Percentiles rank a stretch among this genome's conserved stretches.
Evolutionary conservation across 2,113 vertebrate genomes (phyloP).

Genomic region (Thoracochromis brauschi): DNA sequence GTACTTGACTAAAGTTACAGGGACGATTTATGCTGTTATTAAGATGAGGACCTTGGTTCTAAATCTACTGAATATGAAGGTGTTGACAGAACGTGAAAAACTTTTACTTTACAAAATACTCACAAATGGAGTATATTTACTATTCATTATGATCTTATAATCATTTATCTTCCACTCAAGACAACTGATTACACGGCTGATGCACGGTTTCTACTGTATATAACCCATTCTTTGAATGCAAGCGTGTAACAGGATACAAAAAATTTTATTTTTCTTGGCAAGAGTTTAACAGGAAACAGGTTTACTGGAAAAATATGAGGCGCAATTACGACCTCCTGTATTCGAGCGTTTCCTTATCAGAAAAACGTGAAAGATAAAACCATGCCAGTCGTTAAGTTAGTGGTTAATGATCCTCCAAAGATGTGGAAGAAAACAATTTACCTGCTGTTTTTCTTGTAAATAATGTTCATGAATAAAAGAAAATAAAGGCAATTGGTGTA

Average conservation of each 20-base stretch:
- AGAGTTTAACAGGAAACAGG: not conserved
- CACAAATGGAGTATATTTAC: not conserved
- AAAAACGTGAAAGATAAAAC: not conserved
- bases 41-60: not conserved
- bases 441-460: not conserved
- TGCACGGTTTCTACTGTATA: not conserved
- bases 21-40: not conserved
- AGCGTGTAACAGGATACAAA: not conserved
- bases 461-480: not conserved
- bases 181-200: not conserved
- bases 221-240: not conserved
- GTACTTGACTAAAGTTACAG: not conserved
- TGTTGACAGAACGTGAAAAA: not conserved
- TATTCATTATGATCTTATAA: not conserved
- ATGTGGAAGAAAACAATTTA: not conserved
- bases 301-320: not conserved
- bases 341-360: not conserved
- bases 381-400: not conserved
- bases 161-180: not conserved
- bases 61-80: not conserved
- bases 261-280: accelerated
- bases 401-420: not conserved
- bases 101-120: not conserved
- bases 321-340: accelerated
- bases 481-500: not conserved